Conservation (phyloP, 1,140 invertebrate genomes). For the Plodia interpunctella region DNA sequence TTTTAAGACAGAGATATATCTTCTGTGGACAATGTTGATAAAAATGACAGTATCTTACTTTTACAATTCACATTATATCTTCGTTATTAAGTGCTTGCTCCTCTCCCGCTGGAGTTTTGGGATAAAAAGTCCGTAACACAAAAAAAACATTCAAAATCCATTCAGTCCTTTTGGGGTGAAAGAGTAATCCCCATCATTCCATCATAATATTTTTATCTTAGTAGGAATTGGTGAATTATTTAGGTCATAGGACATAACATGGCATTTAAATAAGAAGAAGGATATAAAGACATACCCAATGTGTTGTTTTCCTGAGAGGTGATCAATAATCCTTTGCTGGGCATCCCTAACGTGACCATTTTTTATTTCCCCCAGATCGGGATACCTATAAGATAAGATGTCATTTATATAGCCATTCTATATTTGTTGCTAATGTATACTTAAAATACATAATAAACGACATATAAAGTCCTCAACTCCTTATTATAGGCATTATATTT, state of each 20-base stretch:
- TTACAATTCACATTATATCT: too few relatives aligned
- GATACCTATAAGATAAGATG: neutral
- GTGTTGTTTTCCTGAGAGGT: slow-evolving; percentile 1
- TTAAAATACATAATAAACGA: neutral
- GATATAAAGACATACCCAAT: slow-evolving; percentile 1
- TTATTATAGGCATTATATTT: too few relatives aligned
- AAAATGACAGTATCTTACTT: too few relatives aligned
- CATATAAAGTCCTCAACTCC: neutral
- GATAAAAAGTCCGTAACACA: too few relatives aligned
- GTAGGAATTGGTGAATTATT: neutral
- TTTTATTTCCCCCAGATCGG: neutral
- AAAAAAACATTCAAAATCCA: too few relatives aligned
- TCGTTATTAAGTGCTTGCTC: too few relatives aligned
- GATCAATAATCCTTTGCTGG: slow-evolving; percentile 6
- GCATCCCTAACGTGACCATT: slow-evolving; percentile 6
- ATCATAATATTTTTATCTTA: too few relatives aligned
- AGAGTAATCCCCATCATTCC: too few relatives aligned
- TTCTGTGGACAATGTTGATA: too few relatives aligned
- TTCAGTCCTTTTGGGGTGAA: too few relatives aligned
- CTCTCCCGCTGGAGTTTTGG: too few relatives aligned
- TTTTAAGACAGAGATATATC: too few relatives aligned
- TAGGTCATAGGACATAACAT: neutral
- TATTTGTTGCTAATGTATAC: neutral
- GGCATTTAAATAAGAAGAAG: neutral
- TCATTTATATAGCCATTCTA: neutral